Conservation (phyloP, 2,888 invertebrate species). For the Salticus scenicus region DNA sequence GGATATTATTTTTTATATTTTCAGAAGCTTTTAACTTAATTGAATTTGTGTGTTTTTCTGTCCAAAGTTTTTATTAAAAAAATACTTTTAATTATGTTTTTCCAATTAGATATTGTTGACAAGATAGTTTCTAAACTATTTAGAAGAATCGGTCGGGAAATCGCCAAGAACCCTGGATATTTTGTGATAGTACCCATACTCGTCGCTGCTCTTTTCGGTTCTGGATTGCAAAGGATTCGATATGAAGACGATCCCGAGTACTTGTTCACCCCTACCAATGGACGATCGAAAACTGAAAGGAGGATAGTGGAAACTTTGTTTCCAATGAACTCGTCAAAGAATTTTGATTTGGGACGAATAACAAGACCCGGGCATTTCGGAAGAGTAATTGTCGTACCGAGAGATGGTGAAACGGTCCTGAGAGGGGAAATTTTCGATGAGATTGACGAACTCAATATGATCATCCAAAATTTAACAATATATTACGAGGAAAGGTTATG, state of each 20-base stretch:
- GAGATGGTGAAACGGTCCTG: constrained; percentile 87
- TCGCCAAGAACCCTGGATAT: constrained; percentile 89
- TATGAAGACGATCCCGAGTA: constrained; percentile 96
- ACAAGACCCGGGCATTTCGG: constrained; percentile 94
- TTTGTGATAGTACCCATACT: constrained; percentile 90
- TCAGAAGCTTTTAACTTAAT: background rate
- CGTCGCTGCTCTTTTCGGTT: constrained; percentile 86
- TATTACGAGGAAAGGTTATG: constrained; percentile 77
- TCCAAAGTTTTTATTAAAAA: background rate
- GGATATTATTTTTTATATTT: background rate
- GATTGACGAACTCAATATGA: constrained; percentile 83
- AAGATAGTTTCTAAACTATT: constrained; percentile 70
- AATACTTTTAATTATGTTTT: background rate
- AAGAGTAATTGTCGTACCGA: constrained; percentile 87
- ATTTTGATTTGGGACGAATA: constrained; percentile 90
- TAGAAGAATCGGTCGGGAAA: constrained; percentile 81
- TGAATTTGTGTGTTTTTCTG: background rate
- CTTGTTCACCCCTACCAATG: constrained; percentile 91
- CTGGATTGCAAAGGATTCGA: constrained; percentile 88
- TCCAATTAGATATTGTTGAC: constrained; percentile 70
- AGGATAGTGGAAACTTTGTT: constrained; percentile 88
- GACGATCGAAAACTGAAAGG: constrained; percentile 83
- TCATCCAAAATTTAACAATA: constrained; percentile 87
- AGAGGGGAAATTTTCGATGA: constrained; percentile 87
- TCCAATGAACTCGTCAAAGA: constrained; percentile 90